Percentiles rank a stretch among this genome's conserved stretches.
Evolutionary conservation across 1,140 invertebrate species (phyloP).

Genomic region (Meloidogyne exigua): DNA sequence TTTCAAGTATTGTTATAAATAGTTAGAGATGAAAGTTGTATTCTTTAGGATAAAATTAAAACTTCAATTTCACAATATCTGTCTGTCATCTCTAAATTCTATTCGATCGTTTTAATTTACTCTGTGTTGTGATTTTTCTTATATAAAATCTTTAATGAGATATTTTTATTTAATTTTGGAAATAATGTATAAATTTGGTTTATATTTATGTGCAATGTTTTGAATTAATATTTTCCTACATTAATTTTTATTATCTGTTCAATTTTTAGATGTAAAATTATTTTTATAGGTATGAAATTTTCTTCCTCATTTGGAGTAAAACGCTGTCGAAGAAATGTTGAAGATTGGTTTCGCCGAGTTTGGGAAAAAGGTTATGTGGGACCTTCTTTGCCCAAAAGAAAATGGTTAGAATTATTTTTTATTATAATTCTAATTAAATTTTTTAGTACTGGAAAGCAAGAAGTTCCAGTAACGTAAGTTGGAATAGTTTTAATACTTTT

Average conservation of each 20-base stretch:
- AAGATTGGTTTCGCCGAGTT: conserved; percentile 59
- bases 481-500: neutral
- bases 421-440: neutral
- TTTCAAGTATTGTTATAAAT: no score
- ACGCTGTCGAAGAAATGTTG: neutral
- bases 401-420: conserved; percentile 50
- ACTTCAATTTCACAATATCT: no score
- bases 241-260: no score
- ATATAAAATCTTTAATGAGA: neutral
- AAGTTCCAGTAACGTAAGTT: conserved; percentile 34
- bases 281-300: conserved; percentile 14
- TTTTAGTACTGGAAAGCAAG: conserved; percentile 54
- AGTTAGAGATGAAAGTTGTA: no score
- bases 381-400: conserved; percentile 49
- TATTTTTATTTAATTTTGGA: neutral
- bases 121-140: neutral
- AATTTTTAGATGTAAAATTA: no score
- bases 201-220: no score
- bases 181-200: no score
- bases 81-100: neutral
- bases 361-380: conserved; percentile 63
- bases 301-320: neutral
- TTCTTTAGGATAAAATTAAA: no score
- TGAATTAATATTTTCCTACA: no score
- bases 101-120: no score